Percentiles rank a stretch among this genome's conserved stretches.
phyloP scores from a whole-genome alignment of 2,888 invertebrate genomes.

The Adineta ricciae region DNA sequence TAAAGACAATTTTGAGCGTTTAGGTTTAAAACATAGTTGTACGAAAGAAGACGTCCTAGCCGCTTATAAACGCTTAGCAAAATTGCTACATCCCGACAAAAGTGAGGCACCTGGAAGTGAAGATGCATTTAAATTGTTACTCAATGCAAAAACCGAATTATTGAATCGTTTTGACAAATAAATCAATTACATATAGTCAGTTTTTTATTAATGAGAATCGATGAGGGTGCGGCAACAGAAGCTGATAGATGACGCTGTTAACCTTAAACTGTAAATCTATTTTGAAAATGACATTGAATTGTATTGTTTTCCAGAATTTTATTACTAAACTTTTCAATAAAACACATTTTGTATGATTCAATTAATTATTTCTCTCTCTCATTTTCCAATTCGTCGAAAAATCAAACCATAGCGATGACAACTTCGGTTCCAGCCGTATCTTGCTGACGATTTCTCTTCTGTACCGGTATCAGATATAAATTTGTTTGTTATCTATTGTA shows the following conservation, averaged over 20 bases:
- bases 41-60: constrained; percentile 45
- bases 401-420: background rate
- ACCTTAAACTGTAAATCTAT: background rate
- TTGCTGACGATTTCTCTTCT: background rate
- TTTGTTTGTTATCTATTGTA: too few relatives aligned
- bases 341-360: background rate
- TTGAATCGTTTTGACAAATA: constrained; percentile 21
- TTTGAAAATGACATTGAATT: background rate
- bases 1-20: constrained; percentile 46
- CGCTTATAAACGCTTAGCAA: constrained; percentile 49
- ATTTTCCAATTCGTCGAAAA: background rate
- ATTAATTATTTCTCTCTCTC: background rate
- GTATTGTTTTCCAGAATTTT: background rate
- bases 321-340: background rate
- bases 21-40: constrained; percentile 39
- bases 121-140: constrained; percentile 49
- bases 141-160: constrained; percentile 32
- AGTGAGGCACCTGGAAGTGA: constrained; percentile 50
- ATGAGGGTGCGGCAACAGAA: background rate
- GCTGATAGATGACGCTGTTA: background rate
- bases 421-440: background rate
- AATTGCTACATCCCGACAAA: constrained; percentile 52
- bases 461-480: too few relatives aligned
- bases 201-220: too few relatives aligned
- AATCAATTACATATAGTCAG: too few relatives aligned